These are phyloP conservation scores for Accipiter badius DNA, from an alignment of 2,797 vertebrate genomes.

Conservation along the genomic window DNA sequence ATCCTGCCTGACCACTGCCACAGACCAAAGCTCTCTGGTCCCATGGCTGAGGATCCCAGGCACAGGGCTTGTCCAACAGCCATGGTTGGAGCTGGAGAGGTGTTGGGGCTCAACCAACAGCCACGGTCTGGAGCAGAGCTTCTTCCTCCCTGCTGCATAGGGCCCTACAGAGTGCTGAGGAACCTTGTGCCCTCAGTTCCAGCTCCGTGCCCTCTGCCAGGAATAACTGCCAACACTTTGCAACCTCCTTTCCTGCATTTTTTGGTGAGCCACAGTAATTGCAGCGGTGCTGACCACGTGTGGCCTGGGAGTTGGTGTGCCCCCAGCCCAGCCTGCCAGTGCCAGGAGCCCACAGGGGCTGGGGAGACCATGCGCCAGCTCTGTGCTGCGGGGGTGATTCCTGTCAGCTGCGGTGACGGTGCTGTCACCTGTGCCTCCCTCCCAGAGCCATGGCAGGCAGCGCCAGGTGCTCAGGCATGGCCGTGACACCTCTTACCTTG, in stretches of 20 bases:
- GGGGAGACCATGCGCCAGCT: rapidly evolving
- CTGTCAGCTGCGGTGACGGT: rapidly evolving
- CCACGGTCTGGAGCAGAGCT: neutral
- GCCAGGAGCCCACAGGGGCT: no score
- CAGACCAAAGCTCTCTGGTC: neutral
- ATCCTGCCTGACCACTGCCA: neutral
- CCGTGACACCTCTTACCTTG: neutral
- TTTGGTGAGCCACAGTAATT: neutral
- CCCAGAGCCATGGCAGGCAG: no score
- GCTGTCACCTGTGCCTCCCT: neutral
- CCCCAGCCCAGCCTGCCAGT: neutral
- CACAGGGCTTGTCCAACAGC: rapidly evolving
- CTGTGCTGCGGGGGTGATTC: rapidly evolving
- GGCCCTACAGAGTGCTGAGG: neutral
- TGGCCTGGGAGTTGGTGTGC: neutral
- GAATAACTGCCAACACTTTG: neutral
- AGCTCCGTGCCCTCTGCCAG: neutral
- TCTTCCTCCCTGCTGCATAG: neutral
- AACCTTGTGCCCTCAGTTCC: neutral
- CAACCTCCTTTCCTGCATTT: neutral
- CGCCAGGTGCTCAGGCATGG: rapidly evolving
- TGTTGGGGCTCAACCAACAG: neutral
- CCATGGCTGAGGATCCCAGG: neutral
- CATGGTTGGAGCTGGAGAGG: neutral
- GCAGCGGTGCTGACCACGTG: rapidly evolving